Evolutionary conservation across 2,888 invertebrate genomes (phyloP).

Genomic region (Serrognathus titanus): DNA sequence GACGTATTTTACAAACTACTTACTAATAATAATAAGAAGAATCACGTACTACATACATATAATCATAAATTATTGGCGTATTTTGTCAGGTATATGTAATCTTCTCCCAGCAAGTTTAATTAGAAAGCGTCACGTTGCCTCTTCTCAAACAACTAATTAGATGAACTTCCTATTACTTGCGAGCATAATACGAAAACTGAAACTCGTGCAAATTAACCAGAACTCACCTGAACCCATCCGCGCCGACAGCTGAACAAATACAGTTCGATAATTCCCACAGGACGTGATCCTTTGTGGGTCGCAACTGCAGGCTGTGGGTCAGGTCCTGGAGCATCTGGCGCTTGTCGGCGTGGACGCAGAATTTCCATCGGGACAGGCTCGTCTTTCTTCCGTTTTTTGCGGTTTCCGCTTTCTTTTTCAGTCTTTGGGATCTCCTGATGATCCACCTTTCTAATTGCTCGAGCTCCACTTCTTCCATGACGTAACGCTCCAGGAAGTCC

Average conservation of each 20-base stretch:
- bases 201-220: too few species aligned
- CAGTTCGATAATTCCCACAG: slow-evolving; percentile 65
- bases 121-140: slow-evolving; percentile 69
- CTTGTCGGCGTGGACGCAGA: slow-evolving; percentile 63
- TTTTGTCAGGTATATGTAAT: background rate
- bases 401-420: slow-evolving; percentile 44
- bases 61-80: background rate
- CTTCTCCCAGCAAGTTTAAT: background rate
- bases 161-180: too few species aligned
- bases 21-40: too few species aligned
- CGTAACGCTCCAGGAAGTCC: slow-evolving; percentile 63
- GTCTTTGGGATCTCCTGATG: slow-evolving; percentile 53
- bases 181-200: slow-evolving; percentile 16
- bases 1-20: too few species aligned
- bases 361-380: slow-evolving; percentile 56
- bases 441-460: slow-evolving; percentile 67
- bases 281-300: slow-evolving; percentile 61
- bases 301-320: slow-evolving; percentile 58
- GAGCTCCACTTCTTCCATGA: slow-evolving; percentile 59
- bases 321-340: slow-evolving; percentile 61
- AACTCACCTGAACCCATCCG: slow-evolving; percentile 57
- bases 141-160: slow-evolving; percentile 82
- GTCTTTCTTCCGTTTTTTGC: slow-evolving; percentile 47
- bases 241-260: slow-evolving; percentile 62
- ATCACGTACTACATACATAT: too few species aligned